Evolutionary conservation across 2,113 vertebrate species (phyloP), one percentile per base, ranked within the genome.

Genomic region (Peromyscus polionotus): DNA sequence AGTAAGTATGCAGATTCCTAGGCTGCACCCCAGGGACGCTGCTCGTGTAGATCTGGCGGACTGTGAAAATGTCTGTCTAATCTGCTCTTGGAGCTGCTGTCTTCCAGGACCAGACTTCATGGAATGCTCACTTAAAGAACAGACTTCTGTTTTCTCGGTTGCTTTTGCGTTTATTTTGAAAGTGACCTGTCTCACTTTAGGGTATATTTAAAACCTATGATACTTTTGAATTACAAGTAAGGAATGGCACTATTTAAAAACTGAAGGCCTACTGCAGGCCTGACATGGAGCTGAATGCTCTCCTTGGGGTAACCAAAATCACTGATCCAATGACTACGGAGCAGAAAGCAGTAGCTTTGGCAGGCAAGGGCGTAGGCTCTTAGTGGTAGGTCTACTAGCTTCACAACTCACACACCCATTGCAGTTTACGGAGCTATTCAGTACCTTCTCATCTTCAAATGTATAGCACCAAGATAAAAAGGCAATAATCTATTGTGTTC

Each of bases 171-270:
- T 61, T 65, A 31, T 67, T 36, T 65, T 33, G 12, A 65, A 70
- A 59, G 19, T 67, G 45, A 84, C 83, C 88, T 96, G 39, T 65
- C 33, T 96, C 70, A 90, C 28, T 90, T 54, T 72, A 0, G 20
- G 70, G 26, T 5, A 91, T 24, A 3, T 57, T 90, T 94, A 90
- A 54, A 84, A 94, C 91, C 14, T 77, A 57, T 16, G 3, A 57
- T 61, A 91, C 19, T 16, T 81, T 70, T 89, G 54, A 36, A 31
- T 51, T 59, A 84, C 72, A 97, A 59, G 20, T 22, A 92, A 91
- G 16, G 42, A 59, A 85, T 1, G n/a, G 17, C 14, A 39, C 88
- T 12, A 85, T 59, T 87, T 84, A n/a, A 97, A 93, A 19, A 5
- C 48, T 33, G 26, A 26, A 31, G 28, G 39, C 14, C 39, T 85